These are phyloP conservation scores for Apogon hyalosoma DNA, from an alignment of 2,797 vertebrate genomes.

Conservation along the genomic window DNA sequence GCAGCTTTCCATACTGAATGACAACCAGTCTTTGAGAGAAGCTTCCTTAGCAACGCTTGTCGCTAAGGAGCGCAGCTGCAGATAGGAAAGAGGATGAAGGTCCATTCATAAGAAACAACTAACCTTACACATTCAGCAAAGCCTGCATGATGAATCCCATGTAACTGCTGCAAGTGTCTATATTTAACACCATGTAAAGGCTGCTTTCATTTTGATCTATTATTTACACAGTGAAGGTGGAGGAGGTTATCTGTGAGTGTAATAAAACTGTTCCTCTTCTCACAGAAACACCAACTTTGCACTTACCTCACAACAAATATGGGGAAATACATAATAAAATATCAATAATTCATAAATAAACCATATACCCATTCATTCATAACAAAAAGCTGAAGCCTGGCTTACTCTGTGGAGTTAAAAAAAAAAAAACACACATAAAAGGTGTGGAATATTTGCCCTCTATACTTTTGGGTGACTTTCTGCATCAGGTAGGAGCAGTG, in stretches of 20 bases:
- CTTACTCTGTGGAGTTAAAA: not conserved
- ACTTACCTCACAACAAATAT: not conserved
- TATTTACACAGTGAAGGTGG: constrained; percentile 15
- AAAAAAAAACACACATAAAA: constrained; percentile 1
- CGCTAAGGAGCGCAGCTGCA: constrained; percentile 76
- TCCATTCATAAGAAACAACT: constrained; percentile 74
- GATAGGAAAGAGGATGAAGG: constrained; percentile 53
- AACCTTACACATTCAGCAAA: constrained; percentile 15
- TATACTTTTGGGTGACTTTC: rapidly evolving
- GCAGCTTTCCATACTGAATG: constrained; percentile 48
- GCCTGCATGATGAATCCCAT: constrained; percentile 15
- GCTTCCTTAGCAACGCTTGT: constrained; percentile 80
- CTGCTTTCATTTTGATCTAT: constrained; percentile 17
- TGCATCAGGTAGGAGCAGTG: constrained; percentile 37
- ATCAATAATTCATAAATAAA: constrained; percentile 13
- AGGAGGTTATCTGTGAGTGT: not conserved
- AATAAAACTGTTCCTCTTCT: not conserved
- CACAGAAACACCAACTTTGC: constrained; percentile 6
- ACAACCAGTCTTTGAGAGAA: constrained; percentile 73
- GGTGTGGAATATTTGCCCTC: not conserved
- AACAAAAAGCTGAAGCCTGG: not conserved
- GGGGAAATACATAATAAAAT: not conserved
- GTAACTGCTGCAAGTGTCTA: constrained; percentile 18
- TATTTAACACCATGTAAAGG: constrained; percentile 23
- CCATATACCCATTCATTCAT: constrained; percentile 1